Percentiles rank a stretch among this genome's conserved stretches.
phyloP scores from a whole-genome alignment of 1,140 invertebrate species.

The Drosophila nigromelanica region DNA sequence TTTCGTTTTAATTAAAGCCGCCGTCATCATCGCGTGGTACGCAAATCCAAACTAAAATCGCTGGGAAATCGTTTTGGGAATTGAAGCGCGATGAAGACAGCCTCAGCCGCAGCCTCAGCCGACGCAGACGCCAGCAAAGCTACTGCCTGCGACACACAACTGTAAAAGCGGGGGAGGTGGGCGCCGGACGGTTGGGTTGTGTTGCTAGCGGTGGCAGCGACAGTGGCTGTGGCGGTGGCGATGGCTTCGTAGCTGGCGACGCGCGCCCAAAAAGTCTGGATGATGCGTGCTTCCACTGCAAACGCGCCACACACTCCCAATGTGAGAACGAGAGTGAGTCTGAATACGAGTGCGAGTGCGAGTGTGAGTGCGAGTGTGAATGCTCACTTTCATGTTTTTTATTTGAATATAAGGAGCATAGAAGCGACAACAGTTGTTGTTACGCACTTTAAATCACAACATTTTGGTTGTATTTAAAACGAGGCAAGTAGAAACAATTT shows the following conservation, averaged over 20 bases:
- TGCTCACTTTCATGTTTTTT: neutral
- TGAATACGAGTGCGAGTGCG: neutral
- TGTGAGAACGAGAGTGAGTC: constrained; percentile 17
- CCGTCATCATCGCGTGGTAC: constrained; percentile 78
- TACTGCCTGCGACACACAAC: constrained; percentile 52
- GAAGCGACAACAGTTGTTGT: constrained; percentile 32
- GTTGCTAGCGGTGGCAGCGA: constrained; percentile 2
- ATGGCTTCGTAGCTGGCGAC: constrained; percentile 31
- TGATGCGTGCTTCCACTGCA: constrained; percentile 28
- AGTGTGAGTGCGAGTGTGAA: constrained; percentile 9
- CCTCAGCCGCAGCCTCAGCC: constrained; percentile 41
- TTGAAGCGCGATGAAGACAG: constrained; percentile 76
- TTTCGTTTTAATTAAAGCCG: constrained; percentile 74
- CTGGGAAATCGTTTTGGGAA: constrained; percentile 78
- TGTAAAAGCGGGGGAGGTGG: constrained; percentile 22
- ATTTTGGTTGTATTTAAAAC: neutral
- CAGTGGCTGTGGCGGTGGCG: too few species aligned
- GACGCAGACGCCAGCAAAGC: constrained; percentile 27
- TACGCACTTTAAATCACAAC: constrained; percentile 49
- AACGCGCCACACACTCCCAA: constrained; percentile 28
- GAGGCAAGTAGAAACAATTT: neutral
- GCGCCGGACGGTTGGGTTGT: constrained; percentile 6
- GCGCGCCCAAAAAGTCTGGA: constrained; percentile 43
- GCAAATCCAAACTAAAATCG: constrained; percentile 83
- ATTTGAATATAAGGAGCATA: constrained; percentile 16